Percentiles rank a stretch among this genome's conserved stretches.
phyloP scores from a whole-genome alignment of 1,140 invertebrate species.

The Parapsyche elsis region DNA sequence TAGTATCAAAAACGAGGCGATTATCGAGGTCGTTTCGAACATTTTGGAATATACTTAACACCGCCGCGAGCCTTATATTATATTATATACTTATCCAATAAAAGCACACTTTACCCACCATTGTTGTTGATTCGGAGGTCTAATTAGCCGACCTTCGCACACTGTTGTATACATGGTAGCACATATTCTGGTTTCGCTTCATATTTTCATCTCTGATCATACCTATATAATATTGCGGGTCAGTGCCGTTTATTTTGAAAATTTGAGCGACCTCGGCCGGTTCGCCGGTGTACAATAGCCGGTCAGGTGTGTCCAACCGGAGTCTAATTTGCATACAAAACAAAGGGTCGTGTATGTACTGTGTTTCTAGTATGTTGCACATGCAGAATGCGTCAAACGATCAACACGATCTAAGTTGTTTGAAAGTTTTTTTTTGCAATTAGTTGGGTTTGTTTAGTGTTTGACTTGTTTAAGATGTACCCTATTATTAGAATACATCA shows the following conservation, averaged over 20 bases:
- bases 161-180: neutral
- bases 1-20: too few species aligned
- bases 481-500: too few species aligned
- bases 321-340: conserved; percentile 14
- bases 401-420: too few species aligned
- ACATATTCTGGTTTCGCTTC: neutral
- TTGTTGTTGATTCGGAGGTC: neutral
- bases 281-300: conserved; percentile 12
- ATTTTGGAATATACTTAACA: too few species aligned
- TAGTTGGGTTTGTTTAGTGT: too few species aligned
- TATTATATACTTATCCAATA: neutral
- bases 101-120: conserved; percentile 8
- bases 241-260: conserved; percentile 20
- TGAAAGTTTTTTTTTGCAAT: too few species aligned
- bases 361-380: conserved; percentile 5
- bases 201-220: neutral
- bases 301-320: conserved; percentile 27
- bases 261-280: neutral
- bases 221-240: neutral
- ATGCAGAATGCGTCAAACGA: conserved; percentile 12
- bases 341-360: neutral
- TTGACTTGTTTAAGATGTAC: too few species aligned
- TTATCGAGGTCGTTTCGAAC: too few species aligned
- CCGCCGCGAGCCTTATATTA: neutral
- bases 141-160: conserved; percentile 20